Conservation (phyloP, 2,113 vertebrate species). For the Galeopterus variegatus region DNA sequence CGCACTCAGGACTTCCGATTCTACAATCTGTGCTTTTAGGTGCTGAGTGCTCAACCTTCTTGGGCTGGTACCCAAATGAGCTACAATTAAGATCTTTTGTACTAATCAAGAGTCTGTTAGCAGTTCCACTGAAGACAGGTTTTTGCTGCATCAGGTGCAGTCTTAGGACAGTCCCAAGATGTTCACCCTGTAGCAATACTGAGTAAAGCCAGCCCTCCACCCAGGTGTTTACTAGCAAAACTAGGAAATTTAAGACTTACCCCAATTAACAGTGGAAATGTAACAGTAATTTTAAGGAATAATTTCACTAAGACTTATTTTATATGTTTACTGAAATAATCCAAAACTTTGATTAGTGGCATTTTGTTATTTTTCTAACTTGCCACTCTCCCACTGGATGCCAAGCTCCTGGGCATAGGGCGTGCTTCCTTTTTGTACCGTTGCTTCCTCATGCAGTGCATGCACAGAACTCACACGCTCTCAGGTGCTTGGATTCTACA, state of each 20-base stretch:
- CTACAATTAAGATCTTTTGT: background rate
- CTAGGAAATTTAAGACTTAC: background rate
- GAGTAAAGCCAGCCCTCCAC: background rate
- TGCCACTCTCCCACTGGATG: background rate
- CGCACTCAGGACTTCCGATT: background rate
- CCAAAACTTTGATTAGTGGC: background rate
- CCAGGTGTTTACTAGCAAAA: background rate
- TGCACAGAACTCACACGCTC: background rate
- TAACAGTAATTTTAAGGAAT: background rate
- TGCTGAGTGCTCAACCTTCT: background rate
- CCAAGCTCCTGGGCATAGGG: background rate
- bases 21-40: background rate
- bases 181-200: background rate
- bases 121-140: background rate
- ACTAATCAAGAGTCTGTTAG: background rate
- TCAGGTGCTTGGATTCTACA: background rate
- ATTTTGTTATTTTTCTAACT: background rate
- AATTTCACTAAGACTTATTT: constrained; percentile 10
- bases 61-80: background rate
- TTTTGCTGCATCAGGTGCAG: background rate
- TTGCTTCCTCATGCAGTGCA: background rate
- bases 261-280: background rate
- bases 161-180: background rate
- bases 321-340: background rate
- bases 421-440: background rate